Conservation (phyloP, 2,888 invertebrate species). For the Pecten maximus region DNA sequence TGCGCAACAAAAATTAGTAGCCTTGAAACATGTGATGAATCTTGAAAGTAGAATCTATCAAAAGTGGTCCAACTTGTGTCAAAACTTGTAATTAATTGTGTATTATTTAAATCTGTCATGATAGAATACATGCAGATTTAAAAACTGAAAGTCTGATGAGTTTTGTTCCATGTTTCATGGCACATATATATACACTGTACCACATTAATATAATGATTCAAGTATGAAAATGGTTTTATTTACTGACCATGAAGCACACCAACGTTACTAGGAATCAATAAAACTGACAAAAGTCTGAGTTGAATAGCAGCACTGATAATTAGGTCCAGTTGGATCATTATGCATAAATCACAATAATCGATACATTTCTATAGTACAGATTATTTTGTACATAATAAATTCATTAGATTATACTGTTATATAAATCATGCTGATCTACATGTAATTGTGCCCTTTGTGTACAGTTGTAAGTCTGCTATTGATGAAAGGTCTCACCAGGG, state of each 20-base stretch:
- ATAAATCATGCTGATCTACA: not conserved
- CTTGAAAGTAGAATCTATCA: too few relatives aligned
- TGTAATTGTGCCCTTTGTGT: not conserved
- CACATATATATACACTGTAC: too few relatives aligned
- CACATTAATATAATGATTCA: not conserved
- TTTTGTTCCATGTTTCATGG: not conserved
- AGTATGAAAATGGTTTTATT: not conserved
- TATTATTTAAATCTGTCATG: not conserved
- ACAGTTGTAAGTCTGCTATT: not conserved
- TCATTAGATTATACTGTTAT: not conserved
- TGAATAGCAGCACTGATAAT: not conserved
- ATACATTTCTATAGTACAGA: not conserved
- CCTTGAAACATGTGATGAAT: too few relatives aligned
- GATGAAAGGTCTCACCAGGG: not conserved
- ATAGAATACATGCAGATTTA: not conserved
- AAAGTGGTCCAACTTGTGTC: too few relatives aligned
- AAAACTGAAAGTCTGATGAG: not conserved
- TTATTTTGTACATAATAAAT: not conserved
- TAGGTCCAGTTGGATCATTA: not conserved
- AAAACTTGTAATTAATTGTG: too few relatives aligned
- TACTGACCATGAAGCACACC: not conserved
- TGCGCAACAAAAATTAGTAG: too few relatives aligned
- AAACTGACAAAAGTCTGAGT: not conserved
- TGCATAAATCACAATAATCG: not conserved
- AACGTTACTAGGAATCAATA: not conserved